These are phyloP conservation scores for Catocala nupta DNA, from an alignment of 2,888 invertebrate genomes.

Conservation along the genomic window DNA sequence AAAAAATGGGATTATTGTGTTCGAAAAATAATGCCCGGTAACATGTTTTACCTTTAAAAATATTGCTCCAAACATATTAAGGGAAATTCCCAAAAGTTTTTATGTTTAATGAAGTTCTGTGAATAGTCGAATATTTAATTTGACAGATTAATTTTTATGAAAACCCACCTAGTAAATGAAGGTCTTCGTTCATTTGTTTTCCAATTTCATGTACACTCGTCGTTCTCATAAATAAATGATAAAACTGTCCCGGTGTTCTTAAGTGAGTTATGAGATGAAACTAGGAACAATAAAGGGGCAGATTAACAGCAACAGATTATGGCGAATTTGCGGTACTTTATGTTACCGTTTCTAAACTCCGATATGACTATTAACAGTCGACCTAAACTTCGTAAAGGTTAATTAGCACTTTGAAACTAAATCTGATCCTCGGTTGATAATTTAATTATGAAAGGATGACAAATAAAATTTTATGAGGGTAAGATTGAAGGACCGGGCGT, in stretches of 20 bases:
- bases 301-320: slow-evolving; percentile 58
- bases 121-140: slow-evolving; percentile 58
- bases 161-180: slow-evolving; percentile 16
- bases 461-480: slow-evolving; percentile 16
- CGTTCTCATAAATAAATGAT: slow-evolving; percentile 36
- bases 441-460: slow-evolving; percentile 16
- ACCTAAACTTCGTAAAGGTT: slow-evolving; percentile 36
- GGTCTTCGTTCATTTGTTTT: slow-evolving; percentile 21
- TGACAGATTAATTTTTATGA: slow-evolving; percentile 53
- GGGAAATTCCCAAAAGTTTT: slow-evolving; percentile 51
- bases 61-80: slow-evolving; percentile 53
- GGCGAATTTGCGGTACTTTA: slow-evolving; percentile 49
- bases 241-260: slow-evolving; percentile 38
- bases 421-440: slow-evolving; percentile 30
- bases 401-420: slow-evolving; percentile 38
- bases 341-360: slow-evolving; percentile 37
- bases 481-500: slow-evolving; percentile 13
- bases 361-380: slow-evolving; percentile 32
- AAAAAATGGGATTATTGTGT: slow-evolving; percentile 40
- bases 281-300: slow-evolving; percentile 55
- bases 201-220: slow-evolving; percentile 16
- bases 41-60: slow-evolving; percentile 63
- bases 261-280: slow-evolving; percentile 54
- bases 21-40: slow-evolving; percentile 53
- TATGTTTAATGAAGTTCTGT: slow-evolving; percentile 62